Evolutionary conservation across 2,888 invertebrate species (phyloP).

Genomic region (Zygothrica quintamaculata): DNA sequence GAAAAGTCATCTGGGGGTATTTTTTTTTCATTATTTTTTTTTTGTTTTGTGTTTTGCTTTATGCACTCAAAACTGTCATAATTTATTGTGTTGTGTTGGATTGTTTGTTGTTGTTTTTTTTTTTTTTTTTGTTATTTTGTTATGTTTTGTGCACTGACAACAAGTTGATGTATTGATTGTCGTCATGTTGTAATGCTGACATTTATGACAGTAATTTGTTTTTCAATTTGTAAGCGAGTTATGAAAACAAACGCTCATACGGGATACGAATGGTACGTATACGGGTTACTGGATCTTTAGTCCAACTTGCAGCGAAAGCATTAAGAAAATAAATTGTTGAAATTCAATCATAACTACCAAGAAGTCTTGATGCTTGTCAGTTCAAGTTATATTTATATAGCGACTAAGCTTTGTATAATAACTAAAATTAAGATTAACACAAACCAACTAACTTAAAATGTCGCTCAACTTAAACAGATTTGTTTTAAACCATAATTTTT

Average conservation of each 20-base stretch:
- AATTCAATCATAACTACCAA: too few relatives aligned
- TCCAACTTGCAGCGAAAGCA: too few relatives aligned
- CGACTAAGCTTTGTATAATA: too few relatives aligned
- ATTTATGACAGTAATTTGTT: constrained; percentile 78
- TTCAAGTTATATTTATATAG: too few relatives aligned
- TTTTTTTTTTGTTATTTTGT: constrained; percentile 30
- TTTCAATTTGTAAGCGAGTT: constrained; percentile 70
- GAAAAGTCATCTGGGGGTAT: constrained; percentile 23
- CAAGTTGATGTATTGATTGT: constrained; percentile 76
- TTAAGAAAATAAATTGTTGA: too few relatives aligned
- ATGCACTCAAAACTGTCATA: constrained; percentile 75
- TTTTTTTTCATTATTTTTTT: not conserved
- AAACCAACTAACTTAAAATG: too few relatives aligned
- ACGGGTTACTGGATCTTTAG: too few relatives aligned
- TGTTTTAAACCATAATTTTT: too few relatives aligned
- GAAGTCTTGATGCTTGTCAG: too few relatives aligned
- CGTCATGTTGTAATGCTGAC: constrained; percentile 75
- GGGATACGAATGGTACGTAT: constrained; percentile 1
- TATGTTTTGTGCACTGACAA: constrained; percentile 56
- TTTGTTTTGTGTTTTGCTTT: constrained; percentile 30
- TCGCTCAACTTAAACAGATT: too few relatives aligned
- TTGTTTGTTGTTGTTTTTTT: constrained; percentile 26
- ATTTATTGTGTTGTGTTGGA: constrained; percentile 57
- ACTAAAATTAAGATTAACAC: too few relatives aligned
- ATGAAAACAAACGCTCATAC: constrained; percentile 33